Evolutionary conservation across 2,888 invertebrate genomes (phyloP), one percentile per base, ranked within the genome.

Genomic region (Zootermopsis nevadensis): DNA sequence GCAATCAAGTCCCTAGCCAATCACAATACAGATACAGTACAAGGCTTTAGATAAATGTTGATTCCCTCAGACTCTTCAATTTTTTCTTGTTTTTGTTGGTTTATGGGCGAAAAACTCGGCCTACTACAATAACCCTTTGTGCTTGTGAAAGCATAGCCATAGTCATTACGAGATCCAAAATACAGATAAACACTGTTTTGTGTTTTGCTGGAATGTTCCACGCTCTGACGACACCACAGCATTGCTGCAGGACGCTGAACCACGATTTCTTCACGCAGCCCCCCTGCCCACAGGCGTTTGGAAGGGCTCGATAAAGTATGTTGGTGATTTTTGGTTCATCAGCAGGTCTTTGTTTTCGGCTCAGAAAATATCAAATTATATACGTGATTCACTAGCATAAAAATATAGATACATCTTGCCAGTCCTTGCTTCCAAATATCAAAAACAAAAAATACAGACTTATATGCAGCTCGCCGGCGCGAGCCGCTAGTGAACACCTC

Each of bases 1-100:
- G 77, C 82, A 82, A 82, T 82, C 82, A 82, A 77, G 77, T 77
- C 66, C 48, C 66, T 35, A 77, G 67, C 82, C 82, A 82, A 82
- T 82, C 66, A 60, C 48, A 38, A 69, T 67, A 77, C 77, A 55
- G 77, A 77, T 77, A 30, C 31, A 53, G 22, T 7, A 60, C 55
- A 76, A 60, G 82, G 55, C 27, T 80, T 80, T 22, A 67, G 30
- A 76, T 74, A 42, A 82, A 69, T 60, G 80, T 48, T 33, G 27
- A 30, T 80, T 42, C 42, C 10, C 80, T 38, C 30, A n/a, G 38
- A 19, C 67, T 80, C 22, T 33, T 38, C 74, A 72, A 72, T 31
- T 74, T 74, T 38, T 38, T 38, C 24, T 24, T 38, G 19, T 74
- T 74, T 74, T 74, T 30, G 80, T 69, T 80, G 69, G 67, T n/a